Evolutionary conservation across 2,797 vertebrate species (phyloP).

Genomic region (Diceros bicornis): DNA sequence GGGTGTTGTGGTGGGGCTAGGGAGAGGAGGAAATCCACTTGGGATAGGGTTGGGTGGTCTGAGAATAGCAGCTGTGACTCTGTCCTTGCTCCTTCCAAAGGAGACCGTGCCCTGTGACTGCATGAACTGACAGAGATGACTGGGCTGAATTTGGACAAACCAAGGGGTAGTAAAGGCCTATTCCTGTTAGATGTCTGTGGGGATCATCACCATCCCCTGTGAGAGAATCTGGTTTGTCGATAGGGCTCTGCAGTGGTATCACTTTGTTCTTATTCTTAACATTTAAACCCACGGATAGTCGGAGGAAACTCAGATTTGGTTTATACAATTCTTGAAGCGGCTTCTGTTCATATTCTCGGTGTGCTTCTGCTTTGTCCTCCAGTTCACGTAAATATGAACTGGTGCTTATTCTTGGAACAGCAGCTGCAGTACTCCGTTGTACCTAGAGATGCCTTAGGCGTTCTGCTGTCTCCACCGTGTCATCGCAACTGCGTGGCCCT

Average conservation of each 20-base stretch:
- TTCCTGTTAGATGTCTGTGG: constrained; percentile 94
- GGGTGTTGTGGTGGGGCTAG: constrained; percentile 92
- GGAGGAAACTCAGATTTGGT: constrained; percentile 95
- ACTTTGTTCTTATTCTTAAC: constrained; percentile 96
- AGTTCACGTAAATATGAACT: constrained; percentile 96
- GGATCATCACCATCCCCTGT: constrained; percentile 94
- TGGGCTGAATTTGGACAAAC: constrained; percentile 93
- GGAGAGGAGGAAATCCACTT: constrained; percentile 93
- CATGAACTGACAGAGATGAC: constrained; percentile 94
- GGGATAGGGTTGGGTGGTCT: constrained; percentile 96
- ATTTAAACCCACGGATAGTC: constrained; percentile 92
- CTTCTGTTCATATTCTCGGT: constrained; percentile 97
- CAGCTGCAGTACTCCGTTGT: constrained; percentile 98
- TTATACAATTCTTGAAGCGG: constrained; percentile 97
- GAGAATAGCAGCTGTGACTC: constrained; percentile 97
- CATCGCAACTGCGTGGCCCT: constrained; percentile 97
- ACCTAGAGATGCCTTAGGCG: constrained; percentile 97
- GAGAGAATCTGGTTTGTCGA: constrained; percentile 94
- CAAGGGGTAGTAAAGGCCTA: constrained; percentile 94
- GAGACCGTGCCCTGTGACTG: constrained; percentile 93
- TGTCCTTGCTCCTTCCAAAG: constrained; percentile 94
- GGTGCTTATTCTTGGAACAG: constrained; percentile 97
- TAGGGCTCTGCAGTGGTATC: constrained; percentile 94
- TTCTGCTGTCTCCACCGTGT: constrained; percentile 95
- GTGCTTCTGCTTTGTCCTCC: constrained; percentile 96